phyloP scores from a whole-genome alignment of 2,797 vertebrate species.

The Discoglossus pictus region DNA sequence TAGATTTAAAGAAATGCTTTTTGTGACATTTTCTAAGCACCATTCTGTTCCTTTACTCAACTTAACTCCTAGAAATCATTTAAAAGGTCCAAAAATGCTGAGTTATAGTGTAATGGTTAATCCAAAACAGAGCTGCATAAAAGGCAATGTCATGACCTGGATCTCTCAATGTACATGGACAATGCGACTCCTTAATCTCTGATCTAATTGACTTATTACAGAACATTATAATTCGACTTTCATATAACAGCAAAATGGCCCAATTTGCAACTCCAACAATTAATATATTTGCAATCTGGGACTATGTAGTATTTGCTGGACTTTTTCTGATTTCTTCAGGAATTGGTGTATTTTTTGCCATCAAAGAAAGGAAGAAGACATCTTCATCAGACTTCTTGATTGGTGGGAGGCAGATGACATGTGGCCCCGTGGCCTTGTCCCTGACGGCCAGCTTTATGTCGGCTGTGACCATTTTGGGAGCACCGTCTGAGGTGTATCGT shows the following conservation, averaged over 20 bases:
- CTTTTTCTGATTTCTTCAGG: conserved; percentile 78
- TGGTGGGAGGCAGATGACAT: conserved; percentile 78
- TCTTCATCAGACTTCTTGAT: conserved; percentile 78
- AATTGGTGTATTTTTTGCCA: conserved; percentile 83
- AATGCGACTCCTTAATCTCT: not conserved
- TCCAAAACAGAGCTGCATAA: conserved; percentile 31
- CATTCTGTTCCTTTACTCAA: not conserved
- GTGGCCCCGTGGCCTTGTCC: conserved; percentile 80
- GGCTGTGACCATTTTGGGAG: conserved; percentile 80
- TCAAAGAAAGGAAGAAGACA: conserved; percentile 79
- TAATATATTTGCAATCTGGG: conserved; percentile 74
- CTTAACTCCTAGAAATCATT: not conserved
- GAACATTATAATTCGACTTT: no score
- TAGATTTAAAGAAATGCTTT: no score
- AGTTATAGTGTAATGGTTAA: conserved; percentile 41
- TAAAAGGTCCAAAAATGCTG: conserved; percentile 21
- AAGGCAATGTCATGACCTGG: conserved; percentile 2
- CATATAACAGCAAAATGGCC: conserved; percentile 38
- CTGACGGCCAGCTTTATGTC: conserved; percentile 88
- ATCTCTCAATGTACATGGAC: not conserved
- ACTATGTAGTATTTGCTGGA: conserved; percentile 79
- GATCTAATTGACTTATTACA: not conserved
- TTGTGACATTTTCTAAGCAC: conserved; percentile 2
- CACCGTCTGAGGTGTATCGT: conserved; percentile 82
- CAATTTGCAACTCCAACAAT: conserved; percentile 53